Evolutionary conservation across 2,113 vertebrate species (phyloP).

Genomic region (Anoplopoma fimbria): DNA sequence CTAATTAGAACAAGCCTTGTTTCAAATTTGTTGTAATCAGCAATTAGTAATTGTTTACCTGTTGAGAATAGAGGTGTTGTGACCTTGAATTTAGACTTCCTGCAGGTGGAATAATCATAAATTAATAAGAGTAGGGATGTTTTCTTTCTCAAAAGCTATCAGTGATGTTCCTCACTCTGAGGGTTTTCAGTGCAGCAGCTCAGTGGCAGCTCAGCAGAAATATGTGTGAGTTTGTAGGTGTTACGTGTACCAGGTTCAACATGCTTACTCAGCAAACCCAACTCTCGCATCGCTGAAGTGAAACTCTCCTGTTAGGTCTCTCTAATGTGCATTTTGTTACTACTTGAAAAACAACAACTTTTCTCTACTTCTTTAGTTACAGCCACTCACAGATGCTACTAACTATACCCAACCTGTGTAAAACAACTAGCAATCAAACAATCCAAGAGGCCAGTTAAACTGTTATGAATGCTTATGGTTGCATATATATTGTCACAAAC

Average conservation of each 20-base stretch:
- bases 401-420: no score
- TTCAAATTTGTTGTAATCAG: conserved; percentile 14
- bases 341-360: neutral
- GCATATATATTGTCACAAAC: no score
- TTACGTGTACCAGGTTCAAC: neutral
- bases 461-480: no score
- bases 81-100: neutral
- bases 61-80: conserved; percentile 6
- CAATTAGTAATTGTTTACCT: conserved; percentile 10
- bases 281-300: neutral
- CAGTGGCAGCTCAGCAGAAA: neutral
- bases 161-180: neutral
- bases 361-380: no score
- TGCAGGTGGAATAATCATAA: neutral
- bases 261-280: neutral
- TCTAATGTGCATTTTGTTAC: neutral
- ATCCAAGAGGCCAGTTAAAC: no score
- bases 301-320: neutral
- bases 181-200: neutral
- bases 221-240: neutral
- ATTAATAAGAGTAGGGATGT: neutral
- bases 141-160: neutral
- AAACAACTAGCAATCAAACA: no score
- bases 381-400: no score
- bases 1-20: neutral